Base-by-base conservation (phyloP, 2,888 invertebrate species). In the Schizotus pectinicornis region DNA sequence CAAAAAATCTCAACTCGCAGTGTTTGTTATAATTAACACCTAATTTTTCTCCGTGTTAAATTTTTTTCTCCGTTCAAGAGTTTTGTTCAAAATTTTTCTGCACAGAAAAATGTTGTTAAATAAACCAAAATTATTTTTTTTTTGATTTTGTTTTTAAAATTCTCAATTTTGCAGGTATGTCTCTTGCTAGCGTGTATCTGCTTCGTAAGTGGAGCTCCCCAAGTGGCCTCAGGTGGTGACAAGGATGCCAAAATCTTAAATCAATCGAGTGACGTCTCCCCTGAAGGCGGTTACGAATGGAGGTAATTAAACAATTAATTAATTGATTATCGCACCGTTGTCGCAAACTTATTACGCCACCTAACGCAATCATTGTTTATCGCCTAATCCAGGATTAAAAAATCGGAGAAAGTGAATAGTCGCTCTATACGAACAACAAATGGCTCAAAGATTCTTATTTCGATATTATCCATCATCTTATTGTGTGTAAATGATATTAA, bases 261-360 rank as follows among this genome's bases (percentile, higher is more conserved):
- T 67, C 89, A 90, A 77, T 86, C 87, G 59, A 88, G 88, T 59
- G 88, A 89, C 69, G 85, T 88, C 66, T 86, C 87, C 70, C 86
- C 88, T 1, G 89, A 89, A 76, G 90, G 90, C 59, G 85, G 88
- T 35, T 90, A 90, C 69, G 84, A 84, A 76, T 89, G 86, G 82
- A 88, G 85, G 90, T 89, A 80, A 80, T 73, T 71, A 45, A 41
- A 51, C 43, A 54, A 7, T n/a, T 8, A 43, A 37, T 36, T n/a
- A 49, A 45, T 7, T 33, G 13, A 33, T 9, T 8, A 30, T n/a
- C n/a, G 6, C 22, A 9, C 8, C 13, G 6, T 3, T 5, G 2
- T 41, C n/a, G 2, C 3, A 36, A 45, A 7, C 53, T 45, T 37
- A 45, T 45, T 13, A 53, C n/a, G 12, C 5, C 14, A 55, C 38